These are phyloP conservation scores for Chouioia cunea DNA, from an alignment of 2,888 invertebrate species.

Conservation along the genomic window DNA sequence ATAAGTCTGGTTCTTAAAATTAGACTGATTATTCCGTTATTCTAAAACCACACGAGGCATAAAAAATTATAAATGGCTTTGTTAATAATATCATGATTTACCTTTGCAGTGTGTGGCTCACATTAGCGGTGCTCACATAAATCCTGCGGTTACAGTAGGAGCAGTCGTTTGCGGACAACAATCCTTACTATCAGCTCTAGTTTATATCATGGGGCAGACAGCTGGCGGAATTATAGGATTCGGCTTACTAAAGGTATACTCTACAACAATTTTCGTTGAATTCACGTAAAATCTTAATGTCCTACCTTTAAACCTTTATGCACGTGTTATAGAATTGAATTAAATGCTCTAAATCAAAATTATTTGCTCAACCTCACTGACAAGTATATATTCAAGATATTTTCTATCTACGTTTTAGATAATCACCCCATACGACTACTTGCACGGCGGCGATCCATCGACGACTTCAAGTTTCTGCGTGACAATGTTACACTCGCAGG, in stretches of 20 bases:
- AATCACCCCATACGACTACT: conserved; percentile 57
- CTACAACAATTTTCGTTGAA: neutral
- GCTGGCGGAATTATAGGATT: conserved; percentile 78
- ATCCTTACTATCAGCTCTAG: conserved; percentile 71
- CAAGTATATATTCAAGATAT: too few relatives aligned
- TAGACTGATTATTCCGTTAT: too few relatives aligned
- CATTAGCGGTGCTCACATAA: conserved; percentile 83
- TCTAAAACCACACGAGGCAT: too few relatives aligned
- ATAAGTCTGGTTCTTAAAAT: too few relatives aligned
- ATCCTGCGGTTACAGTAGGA: conserved; percentile 81
- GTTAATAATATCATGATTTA: conserved; percentile 21
- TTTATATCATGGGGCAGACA: conserved; percentile 77
- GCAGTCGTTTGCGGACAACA: conserved; percentile 74
- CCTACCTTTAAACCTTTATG: too few relatives aligned
- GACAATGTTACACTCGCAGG: conserved; percentile 50
- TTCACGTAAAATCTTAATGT: too few relatives aligned
- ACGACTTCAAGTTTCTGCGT: conserved; percentile 51
- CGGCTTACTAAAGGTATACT: conserved; percentile 74
- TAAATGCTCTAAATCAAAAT: too few relatives aligned
- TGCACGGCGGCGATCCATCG: conserved; percentile 45
- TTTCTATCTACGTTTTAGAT: conserved; percentile 51
- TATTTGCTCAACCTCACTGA: too few relatives aligned
- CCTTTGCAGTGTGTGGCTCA: conserved; percentile 78
- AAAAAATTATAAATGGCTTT: neutral
- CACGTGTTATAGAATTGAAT: too few relatives aligned